phyloP scores from a whole-genome alignment of 2,888 invertebrate genomes.

The Formica aserva region DNA sequence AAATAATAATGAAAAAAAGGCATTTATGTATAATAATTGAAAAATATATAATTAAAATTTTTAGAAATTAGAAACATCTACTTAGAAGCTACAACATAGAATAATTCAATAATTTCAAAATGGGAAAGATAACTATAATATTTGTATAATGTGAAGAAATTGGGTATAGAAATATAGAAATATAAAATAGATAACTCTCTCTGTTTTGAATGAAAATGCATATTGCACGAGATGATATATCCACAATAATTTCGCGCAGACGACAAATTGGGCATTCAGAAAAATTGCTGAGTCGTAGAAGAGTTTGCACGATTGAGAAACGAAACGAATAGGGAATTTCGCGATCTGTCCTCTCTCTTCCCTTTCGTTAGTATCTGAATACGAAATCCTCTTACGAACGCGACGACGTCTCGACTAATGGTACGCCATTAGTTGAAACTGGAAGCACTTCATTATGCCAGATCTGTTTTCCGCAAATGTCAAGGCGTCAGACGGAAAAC shows the following conservation, averaged over 20 bases:
- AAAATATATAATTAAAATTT: background rate
- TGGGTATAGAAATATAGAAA: background rate
- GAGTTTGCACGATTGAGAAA: constrained; percentile 3
- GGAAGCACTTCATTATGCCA: constrained; percentile 51
- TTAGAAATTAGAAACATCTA: background rate
- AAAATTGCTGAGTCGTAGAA: background rate
- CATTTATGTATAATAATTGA: background rate
- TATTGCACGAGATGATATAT: background rate
- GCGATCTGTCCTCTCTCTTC: background rate
- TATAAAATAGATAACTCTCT: background rate
- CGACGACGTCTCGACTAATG: constrained; percentile 25
- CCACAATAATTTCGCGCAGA: background rate
- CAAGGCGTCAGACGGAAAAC: constrained; percentile 13
- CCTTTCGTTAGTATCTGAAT: constrained; percentile 64
- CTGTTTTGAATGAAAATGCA: constrained; percentile 1
- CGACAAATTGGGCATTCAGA: constrained; percentile 37
- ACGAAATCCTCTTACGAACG: constrained; percentile 58
- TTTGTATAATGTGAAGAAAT: background rate
- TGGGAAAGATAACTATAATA: background rate
- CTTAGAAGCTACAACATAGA: background rate
- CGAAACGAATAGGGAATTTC: background rate
- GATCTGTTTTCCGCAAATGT: constrained; percentile 55
- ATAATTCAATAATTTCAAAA: background rate
- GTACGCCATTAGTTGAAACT: constrained; percentile 59
- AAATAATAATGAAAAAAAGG: background rate